Evolutionary conservation across 2,888 invertebrate genomes (phyloP).

Genomic region (Ashinkailepas kermadecensis): DNA sequence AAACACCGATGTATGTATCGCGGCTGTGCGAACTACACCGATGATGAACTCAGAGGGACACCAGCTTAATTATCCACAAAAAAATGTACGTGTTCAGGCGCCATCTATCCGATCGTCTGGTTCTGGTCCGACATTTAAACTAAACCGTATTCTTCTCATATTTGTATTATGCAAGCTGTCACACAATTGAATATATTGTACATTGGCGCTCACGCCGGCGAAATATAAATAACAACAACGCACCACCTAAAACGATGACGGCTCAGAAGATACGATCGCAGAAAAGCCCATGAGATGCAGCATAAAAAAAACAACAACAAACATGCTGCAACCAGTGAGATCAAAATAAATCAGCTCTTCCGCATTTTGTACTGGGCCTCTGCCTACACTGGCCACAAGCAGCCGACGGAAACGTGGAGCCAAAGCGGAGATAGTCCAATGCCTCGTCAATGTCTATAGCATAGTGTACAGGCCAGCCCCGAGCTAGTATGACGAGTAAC

Average conservation of each 20-base stretch:
- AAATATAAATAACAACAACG: conserved; percentile 7
- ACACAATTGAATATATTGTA: conserved; percentile 4
- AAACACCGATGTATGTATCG: too few species aligned
- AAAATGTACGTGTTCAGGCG: too few species aligned
- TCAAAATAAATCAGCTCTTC: not conserved
- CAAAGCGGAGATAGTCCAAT: not conserved
- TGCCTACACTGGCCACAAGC: conserved; percentile 1
- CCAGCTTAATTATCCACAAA: too few species aligned
- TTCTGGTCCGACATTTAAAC: too few species aligned
- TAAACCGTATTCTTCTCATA: not conserved
- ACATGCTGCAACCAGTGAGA: not conserved
- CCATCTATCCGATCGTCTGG: too few species aligned
- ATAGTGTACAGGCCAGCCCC: not conserved
- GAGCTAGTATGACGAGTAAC: too few species aligned
- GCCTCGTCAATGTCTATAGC: not conserved
- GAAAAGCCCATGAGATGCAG: conserved; percentile 13
- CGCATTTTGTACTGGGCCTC: conserved; percentile 14
- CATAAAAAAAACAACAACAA: not conserved
- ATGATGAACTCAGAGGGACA: too few species aligned
- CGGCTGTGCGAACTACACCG: too few species aligned
- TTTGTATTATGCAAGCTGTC: not conserved
- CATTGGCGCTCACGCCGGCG: not conserved
- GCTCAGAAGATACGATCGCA: not conserved
- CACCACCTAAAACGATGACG: not conserved
- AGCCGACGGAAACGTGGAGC: not conserved